Evolutionary conservation across 92 coral and sea anemone species (phyloP), one percentile per base, ranked within the genome.

Genomic region (Epizoanthus illoricatus): DNA sequence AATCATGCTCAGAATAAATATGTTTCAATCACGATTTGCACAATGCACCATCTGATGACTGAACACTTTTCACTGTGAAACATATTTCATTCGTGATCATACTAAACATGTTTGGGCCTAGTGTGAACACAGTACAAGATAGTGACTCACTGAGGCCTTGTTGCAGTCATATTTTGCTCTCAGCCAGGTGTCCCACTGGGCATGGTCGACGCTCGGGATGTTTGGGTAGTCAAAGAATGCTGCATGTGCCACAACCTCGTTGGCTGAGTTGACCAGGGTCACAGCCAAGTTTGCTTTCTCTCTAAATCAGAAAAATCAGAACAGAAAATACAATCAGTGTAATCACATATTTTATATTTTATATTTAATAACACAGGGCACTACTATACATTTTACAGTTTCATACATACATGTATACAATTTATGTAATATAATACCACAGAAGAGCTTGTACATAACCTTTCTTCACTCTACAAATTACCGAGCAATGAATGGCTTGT

Each of bases 151-250:
- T 74, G 89, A 88, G 75, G 94, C 90, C 64, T 93, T 96, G 21
- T 92, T 61, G 64, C 90, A 84, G 80, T 93, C 90, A 73, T 86
- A 93, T 40, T 89, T 91, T 57, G 90, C 81, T 71, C 85, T 88
- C 21, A 96, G 28, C 91, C 97, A 88, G 17, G 85, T 84, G 47
- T 96, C 97, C 99, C 99, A 96, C 42, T 84, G 83, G 24, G 97
- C 88, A 36, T 94, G 99, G 56, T 96, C 93, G 16, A 93, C 87
- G 81, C 85, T 69, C 10, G 98, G 76, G 58, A 96, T 71, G 71
- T 93, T 96, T 5, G 97, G 99, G 73, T 96, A 91, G 76, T 96
- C 99, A 88, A 96, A 96, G 87, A 96, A 96, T 16, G 99, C 97
- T 20, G 98, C 99, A 91, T 88, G 91, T 6, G 98, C 99, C 81